Evolutionary conservation across 2,797 vertebrate species (phyloP), one percentile per base, ranked within the genome.

Genomic region (Alauda arvensis): DNA sequence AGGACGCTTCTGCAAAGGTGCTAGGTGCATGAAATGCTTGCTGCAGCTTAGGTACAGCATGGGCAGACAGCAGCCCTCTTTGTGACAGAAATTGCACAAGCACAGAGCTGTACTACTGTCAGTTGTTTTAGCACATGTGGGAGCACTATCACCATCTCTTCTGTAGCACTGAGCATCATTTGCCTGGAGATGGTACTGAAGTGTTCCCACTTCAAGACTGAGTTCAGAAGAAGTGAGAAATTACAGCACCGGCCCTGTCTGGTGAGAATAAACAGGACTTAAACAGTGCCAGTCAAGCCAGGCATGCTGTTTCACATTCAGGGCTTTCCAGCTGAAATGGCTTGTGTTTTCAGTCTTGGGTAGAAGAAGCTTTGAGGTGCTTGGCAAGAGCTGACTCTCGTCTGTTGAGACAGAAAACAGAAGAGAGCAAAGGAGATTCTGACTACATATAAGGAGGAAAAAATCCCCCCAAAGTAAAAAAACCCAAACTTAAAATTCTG

Each of bases 181-280:
- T 89, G 34, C 39, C 43, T 91, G 60, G 39, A 53, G 46, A 52
- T 40, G 70, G 40, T 67, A 29, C 39, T 78, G 16, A 76, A 78
- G 46, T 33, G 28, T 87, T 94, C 55, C 39, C 18, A 61, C 60
- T 76, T 78, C 33, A 76, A 56, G 68, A 51, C 0, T 76, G 60
- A 72, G 45, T 53, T 90, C 55, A 72, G 85, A 53, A 72, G 26
- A 92, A 82, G 42, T 56, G 66, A 75, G 79, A 92, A 82, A 68
- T 68, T 78, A 37, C 46, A 65, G 55, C 34, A 16, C 28, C 2
- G 3, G 6, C 31, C 71, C 49, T 74, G 37, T 21, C 71, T 82
- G 55, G n/a, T 82, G 77, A 56, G 67, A 85, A 53, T 59, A 84
- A 87, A 71, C 51, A 68, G 63, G 39, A n/a, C 26, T 39, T 34